Base-by-base conservation (phyloP, 2,797 vertebrate genomes). In the Podargus strigoides region DNA sequence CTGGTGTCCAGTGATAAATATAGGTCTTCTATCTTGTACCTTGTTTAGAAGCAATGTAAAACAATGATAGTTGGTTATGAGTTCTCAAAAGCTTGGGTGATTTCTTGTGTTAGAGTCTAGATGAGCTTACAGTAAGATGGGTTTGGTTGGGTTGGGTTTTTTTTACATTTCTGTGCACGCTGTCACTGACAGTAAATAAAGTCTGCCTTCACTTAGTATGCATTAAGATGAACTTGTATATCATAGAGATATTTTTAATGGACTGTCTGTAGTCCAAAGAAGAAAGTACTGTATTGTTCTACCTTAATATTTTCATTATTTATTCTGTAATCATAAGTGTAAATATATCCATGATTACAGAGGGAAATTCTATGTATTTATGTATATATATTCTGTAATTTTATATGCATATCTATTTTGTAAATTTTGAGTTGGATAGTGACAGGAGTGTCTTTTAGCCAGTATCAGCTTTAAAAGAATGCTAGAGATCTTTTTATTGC, bases 311-410 rank as follows among this genome's bases (percentile, higher is more conserved):
- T 89, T 66, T 59, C 68, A 41, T 91, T 89, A 64, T 82, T 92
- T 91, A 85, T 84, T 85, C 89, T 50, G 50, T 28, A 94, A 91
- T 94, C 75, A 79, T 36, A 30, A 79, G 8, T 91, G 50, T 41
- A 92, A 94, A 92, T 17, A 62, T 39, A 73, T 22, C 63, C 59
- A 10, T n/a, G 50, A 92, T 94, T 87, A 64, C 49, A 46, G 70
- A 87, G 55, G 93, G 85, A 89, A 92, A 92, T 82, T 81, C 67
- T n/a, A 82, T 93, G 77, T 46, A 90, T 94, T 85, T 93, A 88
- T 93, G 79, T 28, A 85, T 73, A 85, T 85, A 36, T 91, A 85
- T 79, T 79, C 91, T 80, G 18, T 76, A 24, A 41, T 68, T 93
- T 82, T 41, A 74, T 52, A 19, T 60, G 53, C 79, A 16, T 67